phyloP scores from a whole-genome alignment of 2,113 vertebrate species.

The Heterotis niloticus region DNA sequence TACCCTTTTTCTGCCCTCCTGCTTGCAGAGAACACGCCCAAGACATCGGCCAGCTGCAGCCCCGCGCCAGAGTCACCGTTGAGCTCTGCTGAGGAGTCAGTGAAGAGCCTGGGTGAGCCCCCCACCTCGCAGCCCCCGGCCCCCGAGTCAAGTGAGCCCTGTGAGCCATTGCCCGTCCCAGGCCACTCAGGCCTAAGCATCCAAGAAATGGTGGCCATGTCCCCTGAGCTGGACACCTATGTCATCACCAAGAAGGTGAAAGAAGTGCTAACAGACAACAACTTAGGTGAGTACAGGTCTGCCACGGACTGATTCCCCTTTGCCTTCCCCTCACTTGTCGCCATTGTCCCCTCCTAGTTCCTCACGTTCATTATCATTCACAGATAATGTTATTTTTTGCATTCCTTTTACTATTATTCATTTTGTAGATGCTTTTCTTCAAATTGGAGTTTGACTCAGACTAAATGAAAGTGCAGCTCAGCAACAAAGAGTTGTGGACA shows the following conservation, averaged over 20 bases:
- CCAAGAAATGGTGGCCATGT: slow-evolving; percentile 81
- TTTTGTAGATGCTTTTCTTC: no score
- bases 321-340: neutral
- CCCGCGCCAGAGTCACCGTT: slow-evolving; percentile 80
- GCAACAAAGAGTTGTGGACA: no score
- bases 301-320: no score
- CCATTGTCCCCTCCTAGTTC: no score
- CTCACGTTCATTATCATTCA: no score
- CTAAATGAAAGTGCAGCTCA: no score
- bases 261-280: slow-evolving; percentile 86
- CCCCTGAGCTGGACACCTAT: slow-evolving; percentile 83
- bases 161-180: slow-evolving; percentile 70
- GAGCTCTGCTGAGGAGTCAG: slow-evolving; percentile 77
- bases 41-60: slow-evolving; percentile 83
- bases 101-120: slow-evolving; percentile 75
- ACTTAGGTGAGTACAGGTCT: slow-evolving; percentile 69
- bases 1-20: neutral
- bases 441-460: no score
- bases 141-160: slow-evolving; percentile 65
- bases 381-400: neutral
- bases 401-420: neutral
- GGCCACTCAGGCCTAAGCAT: slow-evolving; percentile 81
- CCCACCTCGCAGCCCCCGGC: slow-evolving; percentile 66
- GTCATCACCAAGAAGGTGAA: slow-evolving; percentile 86
- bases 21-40: slow-evolving; percentile 79